Evolutionary conservation across 2,797 vertebrate genomes (phyloP).

Genomic region (Eospalax fontanierii): DNA sequence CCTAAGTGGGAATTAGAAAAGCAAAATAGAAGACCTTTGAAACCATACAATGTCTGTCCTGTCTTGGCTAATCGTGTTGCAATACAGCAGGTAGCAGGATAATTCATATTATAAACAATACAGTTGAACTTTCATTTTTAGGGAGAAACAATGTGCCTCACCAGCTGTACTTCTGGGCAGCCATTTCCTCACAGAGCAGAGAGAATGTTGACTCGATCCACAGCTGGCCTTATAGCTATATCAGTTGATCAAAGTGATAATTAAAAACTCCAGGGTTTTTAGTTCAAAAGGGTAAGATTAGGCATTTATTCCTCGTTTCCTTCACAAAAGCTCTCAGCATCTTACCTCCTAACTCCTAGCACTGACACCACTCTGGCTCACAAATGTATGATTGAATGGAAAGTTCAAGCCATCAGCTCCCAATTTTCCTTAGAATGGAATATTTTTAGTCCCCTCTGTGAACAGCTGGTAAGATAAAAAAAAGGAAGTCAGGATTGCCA

Average conservation of each 20-base stretch:
- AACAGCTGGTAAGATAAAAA: not conserved
- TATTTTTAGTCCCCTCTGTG: not conserved
- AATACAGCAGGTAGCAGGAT: constrained; percentile 69
- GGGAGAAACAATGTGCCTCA: not conserved
- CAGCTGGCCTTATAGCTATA: not conserved
- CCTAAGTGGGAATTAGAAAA: constrained; percentile 66
- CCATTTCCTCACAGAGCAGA: constrained; percentile 16
- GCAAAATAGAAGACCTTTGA: constrained; percentile 78
- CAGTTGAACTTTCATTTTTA: constrained; percentile 66
- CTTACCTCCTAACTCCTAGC: not conserved
- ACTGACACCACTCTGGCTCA: not conserved
- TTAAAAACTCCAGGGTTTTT: constrained; percentile 4
- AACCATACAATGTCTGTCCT: constrained; percentile 78
- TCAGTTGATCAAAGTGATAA: not conserved
- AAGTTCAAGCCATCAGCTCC: not conserved
- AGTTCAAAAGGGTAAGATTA: not conserved
- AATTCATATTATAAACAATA: constrained; percentile 71
- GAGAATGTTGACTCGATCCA: not conserved
- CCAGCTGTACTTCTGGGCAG: not conserved
- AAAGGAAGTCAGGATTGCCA: not conserved
- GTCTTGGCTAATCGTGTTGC: constrained; percentile 75
- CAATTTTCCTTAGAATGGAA: not conserved
- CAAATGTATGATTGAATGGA: not conserved
- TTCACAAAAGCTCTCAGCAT: not conserved
- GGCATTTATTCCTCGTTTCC: constrained; percentile 41